Percentiles rank a stretch among this genome's conserved stretches.
phyloP scores from a whole-genome alignment of 2,888 invertebrate species.

The Limnephilus auricula region DNA sequence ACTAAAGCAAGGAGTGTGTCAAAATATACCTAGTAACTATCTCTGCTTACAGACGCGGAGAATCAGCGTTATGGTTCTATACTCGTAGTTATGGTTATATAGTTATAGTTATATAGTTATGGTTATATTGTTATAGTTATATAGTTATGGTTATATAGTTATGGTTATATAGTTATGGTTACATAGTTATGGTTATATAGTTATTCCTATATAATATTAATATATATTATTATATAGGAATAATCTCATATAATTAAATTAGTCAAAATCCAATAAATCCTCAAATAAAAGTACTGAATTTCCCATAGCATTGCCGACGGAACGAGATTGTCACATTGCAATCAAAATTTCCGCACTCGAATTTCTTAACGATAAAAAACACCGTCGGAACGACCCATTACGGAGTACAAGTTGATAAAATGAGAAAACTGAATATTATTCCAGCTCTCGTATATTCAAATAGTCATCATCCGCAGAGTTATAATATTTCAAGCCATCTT shows the following conservation, averaged over 20 bases:
- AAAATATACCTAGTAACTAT: too few species aligned
- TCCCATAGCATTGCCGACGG: not conserved
- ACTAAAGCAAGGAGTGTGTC: too few species aligned
- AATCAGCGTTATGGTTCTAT: too few species aligned
- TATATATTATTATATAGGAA: too few species aligned
- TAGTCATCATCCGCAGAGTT: slow-evolving; percentile 3
- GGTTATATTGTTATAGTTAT: too few species aligned
- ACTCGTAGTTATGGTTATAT: not conserved
- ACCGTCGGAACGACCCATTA: not conserved
- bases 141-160: not conserved
- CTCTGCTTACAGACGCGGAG: not conserved
- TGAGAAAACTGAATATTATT: slow-evolving; percentile 5
- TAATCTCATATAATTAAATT: too few species aligned
- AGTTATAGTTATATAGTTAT: too few species aligned
- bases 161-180: too few species aligned
- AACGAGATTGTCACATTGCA: not conserved
- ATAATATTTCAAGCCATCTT: slow-evolving; percentile 36
- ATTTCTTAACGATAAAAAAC: not conserved
- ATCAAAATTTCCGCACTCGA: not conserved
- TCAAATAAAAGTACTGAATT: not conserved
- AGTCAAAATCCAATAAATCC: not conserved
- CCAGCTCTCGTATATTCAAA: slow-evolving; percentile 10
- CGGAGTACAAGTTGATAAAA: not conserved
- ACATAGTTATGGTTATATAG: too few species aligned
- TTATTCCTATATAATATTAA: too few species aligned